Evolutionary conservation across 2,888 invertebrate genomes (phyloP), one percentile per base, ranked within the genome.

Genomic region (Orgyia antiqua): DNA sequence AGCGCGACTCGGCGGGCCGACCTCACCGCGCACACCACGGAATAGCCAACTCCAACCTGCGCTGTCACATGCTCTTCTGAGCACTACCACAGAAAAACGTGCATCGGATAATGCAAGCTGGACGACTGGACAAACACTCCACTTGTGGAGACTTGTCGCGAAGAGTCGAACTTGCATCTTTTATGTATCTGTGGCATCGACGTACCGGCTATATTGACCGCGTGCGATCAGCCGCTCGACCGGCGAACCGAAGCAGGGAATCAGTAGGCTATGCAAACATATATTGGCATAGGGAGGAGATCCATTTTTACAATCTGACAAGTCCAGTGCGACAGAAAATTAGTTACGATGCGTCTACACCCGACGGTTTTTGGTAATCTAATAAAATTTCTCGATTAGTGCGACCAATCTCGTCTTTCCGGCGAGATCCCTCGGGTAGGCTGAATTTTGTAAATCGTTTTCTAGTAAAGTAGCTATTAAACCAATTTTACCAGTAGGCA

Each of bases 11-110:
- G 69, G 77, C 77, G 80, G 87, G 89, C 80, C 89, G 89, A 86
- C 84, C 89, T 89, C 89, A 88, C 84, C 84, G 87, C 82, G 72
- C 82, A 68, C 87, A 86, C 83, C 84, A 86, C 74, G 83, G 87
- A 71, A 87, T 87, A 87, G 87, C 86, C 79, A 86, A 87, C 77
- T 82, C 87, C 71, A 87, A 87, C 76, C 86, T 87, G 80, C 86
- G 87, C 72, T 87, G 87, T 60, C 87, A 87, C 77, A 87, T 87
- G 87, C 87, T 87, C 78, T 87, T 87, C 68, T 87, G 64, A 78
- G 43, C 39, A 30, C 36, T 33, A 39, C 29, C 33, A 34, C 33
- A 33, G 23, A 31, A 26, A 31, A 24, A 4, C 13, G 19, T 10
- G 32, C 7, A 36, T 27, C 37, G 21, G 15, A 25, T 21, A 33